A percentile compares a stretch with the other conserved stretches of the same genome.
Evolutionary conservation across 2,888 invertebrate species (phyloP).

Genomic region (Brachypalpus laphriformis): DNA sequence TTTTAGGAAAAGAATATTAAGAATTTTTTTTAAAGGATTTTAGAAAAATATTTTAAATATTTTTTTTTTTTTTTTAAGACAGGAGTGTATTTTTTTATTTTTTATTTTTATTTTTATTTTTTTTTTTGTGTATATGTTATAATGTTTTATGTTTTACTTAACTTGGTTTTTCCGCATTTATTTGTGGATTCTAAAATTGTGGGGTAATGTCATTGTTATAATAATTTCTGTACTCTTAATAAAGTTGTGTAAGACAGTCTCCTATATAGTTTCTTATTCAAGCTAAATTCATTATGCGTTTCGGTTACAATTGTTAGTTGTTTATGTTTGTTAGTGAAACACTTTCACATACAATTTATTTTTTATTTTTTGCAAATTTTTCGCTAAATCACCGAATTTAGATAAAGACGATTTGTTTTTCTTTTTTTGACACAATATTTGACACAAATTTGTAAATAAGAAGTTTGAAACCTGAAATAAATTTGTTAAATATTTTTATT

Average conservation of each 20-base stretch:
- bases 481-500: background rate
- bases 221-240: background rate
- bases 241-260: slow-evolving; percentile 48
- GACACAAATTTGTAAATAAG: slow-evolving; percentile 4
- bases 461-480: background rate
- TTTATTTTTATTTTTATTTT: background rate
- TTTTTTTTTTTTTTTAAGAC: slow-evolving; percentile 27
- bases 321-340: background rate
- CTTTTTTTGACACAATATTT: slow-evolving; percentile 29
- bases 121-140: background rate
- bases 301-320: slow-evolving; percentile 26
- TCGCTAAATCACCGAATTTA: slow-evolving; percentile 34
- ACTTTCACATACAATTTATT: background rate
- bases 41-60: slow-evolving; percentile 65
- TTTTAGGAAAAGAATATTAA: slow-evolving; percentile 10
- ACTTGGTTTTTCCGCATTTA: background rate
- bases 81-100: slow-evolving; percentile 24
- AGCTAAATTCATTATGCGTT: slow-evolving; percentile 37
- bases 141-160: background rate
- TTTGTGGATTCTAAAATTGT: slow-evolving; percentile 22
- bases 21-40: slow-evolving; percentile 26
- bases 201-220: slow-evolving; percentile 17
- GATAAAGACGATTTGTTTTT: background rate
- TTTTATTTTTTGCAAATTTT: slow-evolving; percentile 5
- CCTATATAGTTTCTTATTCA: slow-evolving; percentile 32